Conservation (phyloP, 2,888 invertebrate species). For the Leptopterna dolabrata region DNA sequence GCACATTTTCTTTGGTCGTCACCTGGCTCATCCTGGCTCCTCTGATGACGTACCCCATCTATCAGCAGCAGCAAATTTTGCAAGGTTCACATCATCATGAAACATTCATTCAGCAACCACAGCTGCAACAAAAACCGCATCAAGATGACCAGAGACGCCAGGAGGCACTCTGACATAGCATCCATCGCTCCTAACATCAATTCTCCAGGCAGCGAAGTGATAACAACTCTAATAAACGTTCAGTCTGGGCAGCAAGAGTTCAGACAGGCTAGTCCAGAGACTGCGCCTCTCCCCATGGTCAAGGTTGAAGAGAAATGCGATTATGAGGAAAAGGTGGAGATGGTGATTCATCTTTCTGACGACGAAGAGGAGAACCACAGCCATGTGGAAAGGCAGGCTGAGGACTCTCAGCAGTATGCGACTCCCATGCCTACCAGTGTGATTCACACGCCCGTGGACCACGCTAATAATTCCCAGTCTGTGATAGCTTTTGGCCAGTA, state of each 20-base stretch:
- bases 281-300: neutral
- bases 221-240: constrained; percentile 29
- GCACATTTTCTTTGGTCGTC: constrained; percentile 56
- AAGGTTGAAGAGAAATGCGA: neutral
- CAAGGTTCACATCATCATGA: neutral
- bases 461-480: neutral
- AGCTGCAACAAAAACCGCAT: neutral
- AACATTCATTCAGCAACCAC: constrained; percentile 1
- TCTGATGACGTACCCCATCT: constrained; percentile 57
- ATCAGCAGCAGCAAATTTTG: constrained; percentile 51
- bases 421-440: neutral
- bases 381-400: neutral
- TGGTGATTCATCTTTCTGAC: neutral
- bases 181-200: neutral
- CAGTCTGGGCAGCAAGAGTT: constrained; percentile 24
- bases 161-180: neutral
- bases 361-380: neutral
- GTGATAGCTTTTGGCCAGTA: constrained; percentile 22
- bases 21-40: constrained; percentile 57
- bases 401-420: neutral
- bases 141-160: constrained; percentile 3
- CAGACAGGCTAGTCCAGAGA: neutral
- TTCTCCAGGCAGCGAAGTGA: constrained; percentile 10
- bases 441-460: neutral
- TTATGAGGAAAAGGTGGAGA: constrained; percentile 1